A percentile compares a stretch with the other conserved stretches of the same genome.
phyloP scores from a whole-genome alignment of 35 echinoderm and acorn worm species.

The Apostichopus japonicus region DNA sequence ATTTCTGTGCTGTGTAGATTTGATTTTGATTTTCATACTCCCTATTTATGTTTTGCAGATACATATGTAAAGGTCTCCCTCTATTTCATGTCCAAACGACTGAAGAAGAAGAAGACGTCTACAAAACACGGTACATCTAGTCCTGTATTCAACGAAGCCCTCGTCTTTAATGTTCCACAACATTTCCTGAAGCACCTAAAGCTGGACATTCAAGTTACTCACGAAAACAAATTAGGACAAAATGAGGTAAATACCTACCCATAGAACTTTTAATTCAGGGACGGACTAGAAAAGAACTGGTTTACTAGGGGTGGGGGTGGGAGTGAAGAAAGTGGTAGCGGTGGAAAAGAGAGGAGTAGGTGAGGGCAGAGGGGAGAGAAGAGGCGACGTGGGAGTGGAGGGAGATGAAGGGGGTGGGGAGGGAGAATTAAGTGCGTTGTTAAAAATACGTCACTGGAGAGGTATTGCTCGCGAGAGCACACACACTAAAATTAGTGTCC shows the following conservation, averaged over 20 bases:
- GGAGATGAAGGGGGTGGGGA: no score
- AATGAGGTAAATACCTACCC: constrained; percentile 71
- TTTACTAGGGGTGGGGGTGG: no score
- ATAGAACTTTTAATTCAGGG: no score
- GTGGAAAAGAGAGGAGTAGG: no score
- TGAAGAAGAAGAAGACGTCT: constrained; percentile 98
- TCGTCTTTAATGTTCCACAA: constrained; percentile 82
- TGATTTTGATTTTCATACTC: not conserved
- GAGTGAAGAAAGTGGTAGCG: no score
- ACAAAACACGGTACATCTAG: constrained; percentile 81
- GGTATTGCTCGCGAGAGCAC: no score
- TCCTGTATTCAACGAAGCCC: constrained; percentile 96
- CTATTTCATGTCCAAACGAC: constrained; percentile 79
- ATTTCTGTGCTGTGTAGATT: not conserved
- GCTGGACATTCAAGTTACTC: constrained; percentile 87
- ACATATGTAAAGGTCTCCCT: constrained; percentile 96
- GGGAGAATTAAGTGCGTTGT: no score
- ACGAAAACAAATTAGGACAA: constrained; percentile 92
- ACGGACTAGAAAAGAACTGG: no score
- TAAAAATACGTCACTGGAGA: no score
- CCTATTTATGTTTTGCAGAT: constrained; percentile 62
- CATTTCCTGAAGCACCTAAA: constrained; percentile 84
- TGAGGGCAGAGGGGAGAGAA: no score
- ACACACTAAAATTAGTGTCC: no score
- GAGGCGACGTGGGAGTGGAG: no score